Evolutionary conservation across 2,888 invertebrate species (phyloP), one percentile per base, ranked within the genome.

Genomic region (Dione juno): DNA sequence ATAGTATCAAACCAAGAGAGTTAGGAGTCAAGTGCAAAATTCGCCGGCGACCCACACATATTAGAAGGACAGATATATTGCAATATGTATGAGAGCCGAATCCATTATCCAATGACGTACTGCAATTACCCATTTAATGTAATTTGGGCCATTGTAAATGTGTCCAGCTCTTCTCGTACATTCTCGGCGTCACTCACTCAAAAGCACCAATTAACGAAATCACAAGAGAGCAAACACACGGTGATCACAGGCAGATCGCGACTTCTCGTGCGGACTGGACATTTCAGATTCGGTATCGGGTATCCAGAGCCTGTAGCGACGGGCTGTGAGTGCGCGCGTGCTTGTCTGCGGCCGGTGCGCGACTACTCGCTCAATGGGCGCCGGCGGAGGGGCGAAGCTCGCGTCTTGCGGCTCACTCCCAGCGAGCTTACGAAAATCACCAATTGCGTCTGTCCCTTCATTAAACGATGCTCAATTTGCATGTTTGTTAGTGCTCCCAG

Each of bases 71-170:
- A 82, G 82, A 86, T 86, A 84, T 86, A 84, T 87, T 86, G 82
- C 88, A 84, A 87, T 86, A 86, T 87, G 85, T 83, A 87, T 85
- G 89, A 85, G 86, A 88, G 86, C 86, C 83, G 86, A 89, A 88
- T 89, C 90, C 92, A 93, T 93, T 93, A 93, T 92, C 86, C 93
- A 93, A 92, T 93, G 92, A 93, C 88, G 88, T 91, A 85, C 86
- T 87, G 86, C 93, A 91, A 93, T 93, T 93, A 93, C 93, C 93
- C 91, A 92, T 92, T 93, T 91, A 90, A 88, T 89, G 88, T 87
- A 90, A 93, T 92, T 92, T 86, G 93, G 93, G 91, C 81, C 92
- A 93, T 92, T 83, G 88, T 87, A 84, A 82, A 83, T 83, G 81
- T 80, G 87, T 89, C 88, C 89, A 84, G 84, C 80, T 82, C 81